These are phyloP conservation scores for Romanogobio albipinnatus DNA, from an alignment of 2,113 vertebrate genomes.

Conservation along the genomic window DNA sequence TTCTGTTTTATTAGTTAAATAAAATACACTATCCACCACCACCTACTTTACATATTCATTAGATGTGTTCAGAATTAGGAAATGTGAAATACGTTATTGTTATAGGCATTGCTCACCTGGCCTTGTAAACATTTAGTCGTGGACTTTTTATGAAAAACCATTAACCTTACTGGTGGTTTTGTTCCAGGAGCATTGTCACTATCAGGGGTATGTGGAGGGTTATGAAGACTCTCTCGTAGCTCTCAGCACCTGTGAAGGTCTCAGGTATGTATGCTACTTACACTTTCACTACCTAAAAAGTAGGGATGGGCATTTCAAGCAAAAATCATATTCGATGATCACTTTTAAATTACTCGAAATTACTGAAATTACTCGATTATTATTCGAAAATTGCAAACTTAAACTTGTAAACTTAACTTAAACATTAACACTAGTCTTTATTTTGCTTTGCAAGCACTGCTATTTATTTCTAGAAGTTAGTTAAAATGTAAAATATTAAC, in stretches of 20 bases:
- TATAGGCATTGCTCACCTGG: background rate
- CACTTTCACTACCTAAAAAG: background rate
- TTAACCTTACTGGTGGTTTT: background rate
- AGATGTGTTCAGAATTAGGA: background rate
- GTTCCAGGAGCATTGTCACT: slow-evolving; percentile 71
- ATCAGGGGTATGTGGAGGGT: slow-evolving; percentile 75
- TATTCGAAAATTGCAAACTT: too few species aligned
- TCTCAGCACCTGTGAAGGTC: slow-evolving; percentile 74
- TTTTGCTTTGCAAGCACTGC: background rate
- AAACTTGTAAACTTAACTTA: too few species aligned
- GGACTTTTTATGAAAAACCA: background rate
- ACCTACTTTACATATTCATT: background rate
- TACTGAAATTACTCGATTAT: too few species aligned
- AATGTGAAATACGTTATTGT: background rate
- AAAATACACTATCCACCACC: background rate
- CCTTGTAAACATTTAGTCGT: background rate
- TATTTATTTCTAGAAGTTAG: background rate
- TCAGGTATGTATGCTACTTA: slow-evolving; percentile 67
- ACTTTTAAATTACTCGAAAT: too few species aligned
- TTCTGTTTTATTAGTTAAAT: background rate
- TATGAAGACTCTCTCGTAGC: slow-evolving; percentile 72
- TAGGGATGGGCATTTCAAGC: too few species aligned
- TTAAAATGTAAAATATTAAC: too few species aligned
- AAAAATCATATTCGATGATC: too few species aligned
- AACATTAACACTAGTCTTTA: background rate